These are phyloP conservation scores for Podarcis cretensis DNA, from an alignment of 2,113 vertebrate genomes.

Conservation along the genomic window DNA sequence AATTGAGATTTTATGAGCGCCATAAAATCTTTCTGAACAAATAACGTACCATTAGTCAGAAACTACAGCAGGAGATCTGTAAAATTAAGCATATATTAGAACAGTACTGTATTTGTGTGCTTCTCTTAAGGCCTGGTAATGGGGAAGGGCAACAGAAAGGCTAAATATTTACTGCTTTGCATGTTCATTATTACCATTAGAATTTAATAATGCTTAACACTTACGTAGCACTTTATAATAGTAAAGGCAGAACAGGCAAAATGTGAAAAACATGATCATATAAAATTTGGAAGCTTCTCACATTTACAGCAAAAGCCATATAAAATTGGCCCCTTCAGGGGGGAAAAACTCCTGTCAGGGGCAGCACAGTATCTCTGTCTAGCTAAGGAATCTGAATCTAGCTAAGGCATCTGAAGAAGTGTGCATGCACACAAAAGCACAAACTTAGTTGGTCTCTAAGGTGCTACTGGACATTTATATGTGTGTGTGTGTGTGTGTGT, in stretches of 20 bases:
- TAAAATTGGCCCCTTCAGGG: neutral
- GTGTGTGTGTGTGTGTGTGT: too few species aligned
- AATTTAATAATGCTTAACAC: conserved; percentile 29
- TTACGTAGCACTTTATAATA: conserved; percentile 42
- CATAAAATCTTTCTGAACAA: conserved; percentile 86
- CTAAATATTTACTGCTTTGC: conserved; percentile 55
- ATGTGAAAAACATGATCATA: conserved; percentile 31
- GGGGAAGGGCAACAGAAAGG: conserved; percentile 9
- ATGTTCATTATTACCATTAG: conserved; percentile 50
- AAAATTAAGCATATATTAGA: conserved; percentile 69
- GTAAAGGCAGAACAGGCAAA: neutral
- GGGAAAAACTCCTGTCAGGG: neutral
- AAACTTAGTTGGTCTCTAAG: too few species aligned
- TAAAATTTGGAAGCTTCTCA: neutral
- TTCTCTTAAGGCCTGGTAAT: neutral
- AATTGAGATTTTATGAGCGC: conserved; percentile 82
- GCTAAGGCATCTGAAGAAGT: too few species aligned
- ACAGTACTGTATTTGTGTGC: conserved; percentile 63
- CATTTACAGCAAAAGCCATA: neutral
- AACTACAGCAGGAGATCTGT: conserved; percentile 77
- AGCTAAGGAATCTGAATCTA: too few species aligned
- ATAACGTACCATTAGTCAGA: conserved; percentile 79
- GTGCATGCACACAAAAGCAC: too few species aligned
- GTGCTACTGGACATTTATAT: too few species aligned
- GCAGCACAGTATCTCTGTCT: neutral